phyloP scores from a whole-genome alignment of 2,888 invertebrate species.

The Mesochorus sp. region DNA sequence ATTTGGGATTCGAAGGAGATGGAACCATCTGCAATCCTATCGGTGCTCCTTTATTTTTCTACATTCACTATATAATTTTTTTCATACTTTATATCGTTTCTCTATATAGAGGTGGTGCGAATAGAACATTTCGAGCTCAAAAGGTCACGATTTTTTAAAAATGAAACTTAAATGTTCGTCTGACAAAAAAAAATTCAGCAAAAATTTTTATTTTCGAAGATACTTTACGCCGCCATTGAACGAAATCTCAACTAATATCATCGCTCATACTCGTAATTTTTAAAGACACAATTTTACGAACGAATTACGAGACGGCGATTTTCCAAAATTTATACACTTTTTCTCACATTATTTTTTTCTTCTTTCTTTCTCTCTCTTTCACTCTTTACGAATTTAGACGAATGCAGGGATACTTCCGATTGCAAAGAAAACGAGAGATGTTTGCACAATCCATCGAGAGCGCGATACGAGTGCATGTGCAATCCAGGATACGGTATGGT shows the following conservation, averaged over 20 bases:
- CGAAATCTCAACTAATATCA: too few species aligned
- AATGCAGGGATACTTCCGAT: conserved; percentile 86
- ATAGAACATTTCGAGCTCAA: too few species aligned
- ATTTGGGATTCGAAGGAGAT: conserved; percentile 91
- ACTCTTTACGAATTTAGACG: conserved; percentile 78
- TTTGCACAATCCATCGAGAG: conserved; percentile 84
- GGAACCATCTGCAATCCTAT: conserved; percentile 89
- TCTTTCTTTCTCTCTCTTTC: too few species aligned
- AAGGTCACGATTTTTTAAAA: too few species aligned
- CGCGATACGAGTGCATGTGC: conserved; percentile 90
- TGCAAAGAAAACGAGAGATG: conserved; percentile 90
- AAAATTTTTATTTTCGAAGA: too few species aligned
- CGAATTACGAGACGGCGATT: too few species aligned
- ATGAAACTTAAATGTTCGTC: too few species aligned
- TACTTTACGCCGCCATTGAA: too few species aligned
- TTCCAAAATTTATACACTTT: too few species aligned
- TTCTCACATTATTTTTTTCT: conserved; percentile 15
- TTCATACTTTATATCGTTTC: not conserved
- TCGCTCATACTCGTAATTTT: too few species aligned
- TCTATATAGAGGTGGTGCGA: not conserved
- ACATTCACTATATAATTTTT: conserved; percentile 17
- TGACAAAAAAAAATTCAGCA: too few species aligned
- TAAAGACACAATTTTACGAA: too few species aligned
- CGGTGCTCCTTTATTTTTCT: conserved; percentile 79
- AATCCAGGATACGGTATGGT: conserved; percentile 86